Conservation (phyloP, 53 echinoderm and acorn worm species). For the Actinopyga echinites region DNA sequence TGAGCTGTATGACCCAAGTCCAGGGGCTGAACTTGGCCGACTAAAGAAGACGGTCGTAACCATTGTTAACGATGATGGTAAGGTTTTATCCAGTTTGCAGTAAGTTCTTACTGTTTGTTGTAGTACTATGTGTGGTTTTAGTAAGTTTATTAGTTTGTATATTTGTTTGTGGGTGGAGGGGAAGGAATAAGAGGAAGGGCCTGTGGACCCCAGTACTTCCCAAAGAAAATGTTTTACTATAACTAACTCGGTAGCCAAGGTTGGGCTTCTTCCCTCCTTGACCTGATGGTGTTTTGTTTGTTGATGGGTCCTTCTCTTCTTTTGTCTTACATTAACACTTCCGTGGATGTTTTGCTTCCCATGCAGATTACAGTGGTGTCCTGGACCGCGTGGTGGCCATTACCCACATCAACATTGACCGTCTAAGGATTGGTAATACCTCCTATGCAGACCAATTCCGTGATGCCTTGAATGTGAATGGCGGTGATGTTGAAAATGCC, state of each 20-base stretch:
- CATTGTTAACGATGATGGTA: slow-evolving; percentile 96
- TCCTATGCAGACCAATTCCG: slow-evolving; percentile 89
- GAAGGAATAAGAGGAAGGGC: no score
- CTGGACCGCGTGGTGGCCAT: slow-evolving; percentile 93
- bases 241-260: no score
- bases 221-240: no score
- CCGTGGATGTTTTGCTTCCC: not conserved
- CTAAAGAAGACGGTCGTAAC: slow-evolving; percentile 96
- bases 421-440: slow-evolving; percentile 78
- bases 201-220: no score
- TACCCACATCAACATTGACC: slow-evolving; percentile 89
- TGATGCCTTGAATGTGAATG: slow-evolving; percentile 95
- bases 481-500: slow-evolving; percentile 80
- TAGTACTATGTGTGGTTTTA: not conserved
- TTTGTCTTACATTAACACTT: no score
- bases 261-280: no score
- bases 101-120: not conserved
- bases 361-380: slow-evolving; percentile 79
- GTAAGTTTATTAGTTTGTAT: not conserved
- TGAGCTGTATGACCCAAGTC: slow-evolving; percentile 87
- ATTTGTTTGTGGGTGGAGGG: not conserved
- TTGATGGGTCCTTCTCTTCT: no score
- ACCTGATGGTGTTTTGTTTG: no score
- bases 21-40: slow-evolving; percentile 81
- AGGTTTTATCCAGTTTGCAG: slow-evolving; percentile 3